These are phyloP conservation scores for Cistogaster globosa DNA, from an alignment of 2,888 invertebrate genomes.

Conservation along the genomic window DNA sequence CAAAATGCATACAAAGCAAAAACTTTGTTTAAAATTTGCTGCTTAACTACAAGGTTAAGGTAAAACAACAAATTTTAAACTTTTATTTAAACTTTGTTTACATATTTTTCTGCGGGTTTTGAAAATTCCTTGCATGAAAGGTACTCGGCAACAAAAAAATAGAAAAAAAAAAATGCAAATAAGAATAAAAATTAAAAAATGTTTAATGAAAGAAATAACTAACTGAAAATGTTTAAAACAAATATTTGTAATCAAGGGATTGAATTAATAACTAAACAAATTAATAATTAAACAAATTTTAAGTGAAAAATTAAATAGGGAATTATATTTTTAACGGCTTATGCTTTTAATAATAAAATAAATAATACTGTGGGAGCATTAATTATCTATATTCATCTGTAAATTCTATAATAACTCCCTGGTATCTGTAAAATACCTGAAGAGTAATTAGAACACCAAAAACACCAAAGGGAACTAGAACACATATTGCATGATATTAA, in stretches of 20 bases:
- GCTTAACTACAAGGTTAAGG: conserved; percentile 43
- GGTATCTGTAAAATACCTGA: too few relatives aligned
- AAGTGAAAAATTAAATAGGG: too few relatives aligned
- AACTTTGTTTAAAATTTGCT: background rate
- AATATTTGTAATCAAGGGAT: background rate
- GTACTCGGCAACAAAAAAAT: background rate
- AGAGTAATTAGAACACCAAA: too few relatives aligned
- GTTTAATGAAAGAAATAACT: background rate
- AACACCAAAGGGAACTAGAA: too few relatives aligned
- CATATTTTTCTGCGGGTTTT: background rate
- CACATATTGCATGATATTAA: too few relatives aligned
- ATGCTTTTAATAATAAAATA: too few relatives aligned
- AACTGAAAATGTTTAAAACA: background rate
- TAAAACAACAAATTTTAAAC: background rate
- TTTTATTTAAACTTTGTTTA: conserved; percentile 4
- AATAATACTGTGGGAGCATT: too few relatives aligned
- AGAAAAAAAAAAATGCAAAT: background rate
- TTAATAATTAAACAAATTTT: too few relatives aligned
- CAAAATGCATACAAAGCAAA: conserved; percentile 16
- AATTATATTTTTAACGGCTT: too few relatives aligned
- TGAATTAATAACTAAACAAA: background rate
- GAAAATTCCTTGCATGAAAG: background rate
- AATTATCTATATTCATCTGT: too few relatives aligned
- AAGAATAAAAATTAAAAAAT: background rate
- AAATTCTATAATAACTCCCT: too few relatives aligned